phyloP scores from a whole-genome alignment of 37 sponge, comb jelly and placozoan genomes.

The Halichondria panicea region DNA sequence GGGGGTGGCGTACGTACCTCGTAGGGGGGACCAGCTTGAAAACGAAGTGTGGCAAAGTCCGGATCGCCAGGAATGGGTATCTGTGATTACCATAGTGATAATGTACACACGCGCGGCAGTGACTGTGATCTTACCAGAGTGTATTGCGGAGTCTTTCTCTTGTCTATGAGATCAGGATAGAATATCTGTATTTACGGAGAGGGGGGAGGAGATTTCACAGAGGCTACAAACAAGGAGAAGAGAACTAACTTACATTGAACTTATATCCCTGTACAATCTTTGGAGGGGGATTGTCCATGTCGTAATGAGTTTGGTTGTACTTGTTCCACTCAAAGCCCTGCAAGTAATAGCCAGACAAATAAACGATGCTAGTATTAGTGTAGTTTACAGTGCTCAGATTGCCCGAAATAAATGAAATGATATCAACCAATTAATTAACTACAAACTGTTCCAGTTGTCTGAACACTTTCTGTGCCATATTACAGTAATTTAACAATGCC shows the following conservation, averaged over 20 bases:
- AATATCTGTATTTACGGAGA: conserved; percentile 67
- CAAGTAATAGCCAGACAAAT: no score
- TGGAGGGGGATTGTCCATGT: conserved; percentile 98
- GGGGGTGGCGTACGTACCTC: conserved; percentile 65
- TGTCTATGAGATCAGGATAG: conserved; percentile 96
- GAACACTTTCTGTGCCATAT: no score
- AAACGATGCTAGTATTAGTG: no score
- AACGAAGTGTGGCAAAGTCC: conserved; percentile 91
- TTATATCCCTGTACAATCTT: conserved; percentile 99
- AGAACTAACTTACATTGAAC: conserved; percentile 84
- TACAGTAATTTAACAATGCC: no score
- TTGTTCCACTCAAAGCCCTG: conserved; percentile 99
- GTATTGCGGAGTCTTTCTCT: conserved; percentile 87
- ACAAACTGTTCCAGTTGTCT: no score
- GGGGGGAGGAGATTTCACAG: neutral
- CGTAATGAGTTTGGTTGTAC: conserved; percentile 99
- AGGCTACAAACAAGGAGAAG: neutral
- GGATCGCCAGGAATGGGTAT: conserved; percentile 64
- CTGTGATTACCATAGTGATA: conserved; percentile 10
- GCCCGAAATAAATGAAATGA: no score
- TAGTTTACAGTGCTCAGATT: no score
- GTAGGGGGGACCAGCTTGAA: conserved; percentile 99
- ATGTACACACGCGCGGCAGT: neutral
- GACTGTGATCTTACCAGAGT: conserved; percentile 54
- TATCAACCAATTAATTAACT: no score